Base-by-base conservation (phyloP, 2,113 vertebrate species). In the Apodemus sylvaticus region DNA sequence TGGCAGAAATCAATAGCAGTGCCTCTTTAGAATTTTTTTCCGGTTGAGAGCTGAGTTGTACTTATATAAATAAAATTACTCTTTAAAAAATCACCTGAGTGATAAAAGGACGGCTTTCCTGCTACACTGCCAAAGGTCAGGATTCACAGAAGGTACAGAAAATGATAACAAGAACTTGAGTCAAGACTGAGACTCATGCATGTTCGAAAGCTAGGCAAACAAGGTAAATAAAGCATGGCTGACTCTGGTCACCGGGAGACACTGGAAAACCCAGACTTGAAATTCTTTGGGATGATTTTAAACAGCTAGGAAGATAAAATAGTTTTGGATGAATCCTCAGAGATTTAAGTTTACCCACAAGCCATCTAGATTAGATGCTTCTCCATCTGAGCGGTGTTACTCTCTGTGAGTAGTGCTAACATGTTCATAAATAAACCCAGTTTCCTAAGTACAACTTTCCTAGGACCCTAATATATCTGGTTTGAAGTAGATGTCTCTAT, bases 401-500 rank as follows among this genome's bases (percentile, higher is more conserved):
- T 86, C 60, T 62, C 68, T 55, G 3, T 6, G n/a, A 29, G 55
- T 39, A 45, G 14, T 7, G 42, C 48, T 48, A 66, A 70, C 24
- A 39, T 17, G 16, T 45, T 96, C 91, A 78, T 51, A 90, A 94
- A 45, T 34, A 96, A 81, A 96, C 1, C n/a, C 48, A 5, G 4
- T 89, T 92, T 93, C 93, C 81, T 85, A 77, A 62, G 58, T 20
- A 71, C 51, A 29, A 58, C 34, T 88, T 94, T 62, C 42, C 42
- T 16, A 39, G 70, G 39, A 58, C 29, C 10, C 11, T 10, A 68
- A 55, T 51, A 36, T 86, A 90, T 79, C 70, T 85, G 74, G 34
- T 81, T 91, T 64, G 51, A 96, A 94, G 96, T 0, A 93, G 83
- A 93, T 36, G 55, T 86, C 77, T 39, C 90, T 79, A 74, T 90